These are phyloP conservation scores for Aeoliscus strigatus DNA, from an alignment of 2,797 vertebrate species.

Conservation along the genomic window DNA sequence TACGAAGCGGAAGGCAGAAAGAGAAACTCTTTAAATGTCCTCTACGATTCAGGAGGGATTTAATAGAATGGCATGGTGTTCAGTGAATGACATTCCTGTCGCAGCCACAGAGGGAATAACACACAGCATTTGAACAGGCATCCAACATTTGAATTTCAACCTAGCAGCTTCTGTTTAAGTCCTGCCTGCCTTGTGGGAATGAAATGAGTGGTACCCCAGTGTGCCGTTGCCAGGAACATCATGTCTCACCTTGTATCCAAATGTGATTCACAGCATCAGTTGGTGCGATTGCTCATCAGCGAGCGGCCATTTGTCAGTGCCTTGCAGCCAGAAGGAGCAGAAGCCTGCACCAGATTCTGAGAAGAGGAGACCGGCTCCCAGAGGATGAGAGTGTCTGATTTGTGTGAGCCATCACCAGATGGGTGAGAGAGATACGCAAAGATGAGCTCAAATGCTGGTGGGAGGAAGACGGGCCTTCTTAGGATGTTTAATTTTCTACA, in stretches of 20 bases:
- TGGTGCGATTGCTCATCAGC: slow-evolving; percentile 59
- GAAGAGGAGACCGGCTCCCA: slow-evolving; percentile 27
- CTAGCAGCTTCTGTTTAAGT: slow-evolving; percentile 11
- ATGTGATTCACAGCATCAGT: slow-evolving; percentile 62
- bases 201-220: slow-evolving; percentile 9
- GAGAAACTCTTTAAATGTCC: slow-evolving; percentile 3
- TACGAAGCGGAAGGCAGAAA: slow-evolving; percentile 2
- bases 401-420: slow-evolving; percentile 35
- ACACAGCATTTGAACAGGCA: slow-evolving; percentile 11
- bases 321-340: slow-evolving; percentile 53
- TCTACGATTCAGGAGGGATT: slow-evolving; percentile 2
- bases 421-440: slow-evolving; percentile 30
- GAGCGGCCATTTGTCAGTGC: slow-evolving; percentile 64
- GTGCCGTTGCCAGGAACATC: slow-evolving; percentile 46
- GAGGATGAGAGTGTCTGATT: slow-evolving; percentile 22
- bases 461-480: slow-evolving; percentile 5
- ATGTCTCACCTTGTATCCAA: slow-evolving; percentile 49
- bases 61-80: slow-evolving; percentile 1
- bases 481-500: neutral
- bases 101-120: slow-evolving; percentile 9
- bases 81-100: slow-evolving; percentile 3
- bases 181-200: slow-evolving; percentile 10
- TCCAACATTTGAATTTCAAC: slow-evolving; percentile 1
- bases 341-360: slow-evolving; percentile 54
- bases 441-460: slow-evolving; percentile 14